A percentile compares a stretch with the other conserved stretches of the same genome.
phyloP scores from a whole-genome alignment of 2,888 invertebrate genomes.

The Allacma fusca region DNA sequence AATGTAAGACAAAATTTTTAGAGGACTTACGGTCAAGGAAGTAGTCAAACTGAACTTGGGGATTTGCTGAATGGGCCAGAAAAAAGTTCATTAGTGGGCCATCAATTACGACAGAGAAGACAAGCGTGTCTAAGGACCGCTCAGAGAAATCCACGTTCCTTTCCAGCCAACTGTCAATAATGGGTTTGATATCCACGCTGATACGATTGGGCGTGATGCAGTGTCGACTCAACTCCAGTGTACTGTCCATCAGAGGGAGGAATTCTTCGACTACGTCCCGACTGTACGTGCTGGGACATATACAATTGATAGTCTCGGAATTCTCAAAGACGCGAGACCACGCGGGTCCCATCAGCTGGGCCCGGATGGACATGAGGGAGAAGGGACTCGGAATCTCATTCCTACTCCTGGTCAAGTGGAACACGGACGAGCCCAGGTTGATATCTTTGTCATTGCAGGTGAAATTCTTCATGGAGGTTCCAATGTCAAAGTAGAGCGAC shows the following conservation, averaged over 20 bases:
- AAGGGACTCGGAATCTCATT: too few relatives aligned
- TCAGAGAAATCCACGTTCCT: conserved; percentile 14
- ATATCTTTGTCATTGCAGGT: not conserved
- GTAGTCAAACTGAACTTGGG: not conserved
- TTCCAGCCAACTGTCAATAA: conserved; percentile 6
- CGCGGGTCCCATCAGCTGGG: conserved; percentile 23
- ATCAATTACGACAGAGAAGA: conserved; percentile 34
- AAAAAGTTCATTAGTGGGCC: conserved; percentile 31
- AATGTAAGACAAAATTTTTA: too few relatives aligned
- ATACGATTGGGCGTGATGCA: not conserved
- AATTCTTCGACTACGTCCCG: conserved; percentile 19
- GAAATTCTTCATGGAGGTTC: too few relatives aligned
- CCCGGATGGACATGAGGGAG: not conserved
- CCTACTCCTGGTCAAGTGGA: too few relatives aligned
- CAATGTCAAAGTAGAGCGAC: not conserved
- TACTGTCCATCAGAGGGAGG: conserved; percentile 18
- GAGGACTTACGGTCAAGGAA: conserved; percentile 31
- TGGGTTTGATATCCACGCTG: conserved; percentile 19
- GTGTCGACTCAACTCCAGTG: not conserved
- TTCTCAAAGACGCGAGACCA: conserved; percentile 27
- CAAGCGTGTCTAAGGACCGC: conserved; percentile 25
- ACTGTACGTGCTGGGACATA: conserved; percentile 9
- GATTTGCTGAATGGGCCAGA: conserved; percentile 11
- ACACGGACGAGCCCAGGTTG: not conserved
- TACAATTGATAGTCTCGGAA: conserved; percentile 32